phyloP scores from a whole-genome alignment of 1,140 invertebrate genomes.

The Camponotus floridanus region DNA sequence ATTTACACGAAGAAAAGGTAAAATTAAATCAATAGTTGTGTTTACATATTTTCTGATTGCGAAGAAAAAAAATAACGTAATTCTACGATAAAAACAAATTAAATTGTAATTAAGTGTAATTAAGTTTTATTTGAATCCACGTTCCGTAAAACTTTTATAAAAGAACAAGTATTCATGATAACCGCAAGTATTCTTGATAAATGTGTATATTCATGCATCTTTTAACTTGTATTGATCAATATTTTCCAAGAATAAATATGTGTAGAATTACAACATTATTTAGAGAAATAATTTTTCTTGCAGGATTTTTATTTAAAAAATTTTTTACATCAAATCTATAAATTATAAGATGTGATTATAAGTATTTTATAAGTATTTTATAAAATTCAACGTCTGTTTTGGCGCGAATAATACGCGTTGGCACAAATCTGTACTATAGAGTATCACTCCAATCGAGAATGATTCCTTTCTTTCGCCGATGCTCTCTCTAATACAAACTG shows the following conservation, averaged over 20 bases:
- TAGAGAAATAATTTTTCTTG: background rate
- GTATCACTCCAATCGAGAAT: background rate
- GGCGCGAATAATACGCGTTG: background rate
- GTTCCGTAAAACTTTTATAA: background rate
- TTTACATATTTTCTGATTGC: background rate
- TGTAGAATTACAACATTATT: background rate
- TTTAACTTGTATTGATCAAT: background rate
- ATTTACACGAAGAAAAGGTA: background rate
- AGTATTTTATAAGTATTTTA: background rate
- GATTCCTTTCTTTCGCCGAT: background rate
- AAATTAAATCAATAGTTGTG: slow-evolving; percentile 6
- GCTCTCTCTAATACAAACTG: slow-evolving; percentile 13
- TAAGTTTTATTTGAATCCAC: slow-evolving; percentile 14
- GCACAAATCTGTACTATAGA: background rate
- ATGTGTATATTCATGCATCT: background rate
- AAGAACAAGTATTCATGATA: background rate
- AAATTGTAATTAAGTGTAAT: slow-evolving; percentile 6
- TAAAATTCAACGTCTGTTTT: background rate
- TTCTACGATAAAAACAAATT: slow-evolving; percentile 7
- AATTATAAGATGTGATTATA: background rate
- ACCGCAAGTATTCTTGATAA: background rate
- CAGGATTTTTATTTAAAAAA: background rate
- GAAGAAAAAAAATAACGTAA: background rate
- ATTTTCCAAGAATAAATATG: background rate
- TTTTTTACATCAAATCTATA: background rate